Evolutionary conservation across 2,888 invertebrate genomes (phyloP).

Genomic region (Stictocephala bisonia): DNA sequence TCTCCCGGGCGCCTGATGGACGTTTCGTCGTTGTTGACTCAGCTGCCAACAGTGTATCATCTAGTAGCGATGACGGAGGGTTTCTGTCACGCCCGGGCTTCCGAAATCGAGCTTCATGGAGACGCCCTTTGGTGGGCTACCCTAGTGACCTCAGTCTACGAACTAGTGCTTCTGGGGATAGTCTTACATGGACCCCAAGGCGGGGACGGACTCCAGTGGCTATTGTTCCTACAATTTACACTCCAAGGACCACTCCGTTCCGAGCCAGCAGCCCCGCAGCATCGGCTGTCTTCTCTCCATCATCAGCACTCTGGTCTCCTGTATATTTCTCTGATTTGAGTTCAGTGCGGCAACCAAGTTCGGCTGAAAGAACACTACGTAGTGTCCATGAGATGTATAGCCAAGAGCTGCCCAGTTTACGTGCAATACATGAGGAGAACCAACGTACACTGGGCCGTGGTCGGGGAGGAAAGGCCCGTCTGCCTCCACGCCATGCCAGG

Average conservation of each 20-base stretch:
- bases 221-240: slow-evolving; percentile 61
- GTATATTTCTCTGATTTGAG: slow-evolving; percentile 86
- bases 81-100: slow-evolving; percentile 74
- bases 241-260: slow-evolving; percentile 64
- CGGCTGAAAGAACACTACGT: slow-evolving; percentile 69
- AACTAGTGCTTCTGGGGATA: slow-evolving; percentile 44
- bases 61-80: slow-evolving; percentile 85
- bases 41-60: slow-evolving; percentile 70
- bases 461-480: slow-evolving; percentile 68
- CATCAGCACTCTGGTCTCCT: slow-evolving; percentile 72
- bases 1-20: slow-evolving; percentile 80
- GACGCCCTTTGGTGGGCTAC: slow-evolving; percentile 72
- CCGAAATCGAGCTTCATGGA: slow-evolving; percentile 71
- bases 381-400: slow-evolving; percentile 76
- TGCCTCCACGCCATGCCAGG: slow-evolving; percentile 74
- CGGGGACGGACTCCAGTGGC: slow-evolving; percentile 53
- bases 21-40: slow-evolving; percentile 75
- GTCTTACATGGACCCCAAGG: slow-evolving; percentile 52
- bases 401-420: slow-evolving; percentile 77
- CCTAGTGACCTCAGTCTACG: slow-evolving; percentile 74
- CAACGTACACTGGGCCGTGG: slow-evolving; percentile 63
- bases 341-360: slow-evolving; percentile 81
- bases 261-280: slow-evolving; percentile 71
- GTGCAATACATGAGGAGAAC: slow-evolving; percentile 79
- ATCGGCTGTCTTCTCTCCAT: slow-evolving; percentile 74